Evolutionary conservation across 2,113 vertebrate species (phyloP).

Genomic region (Monopterus albus): DNA sequence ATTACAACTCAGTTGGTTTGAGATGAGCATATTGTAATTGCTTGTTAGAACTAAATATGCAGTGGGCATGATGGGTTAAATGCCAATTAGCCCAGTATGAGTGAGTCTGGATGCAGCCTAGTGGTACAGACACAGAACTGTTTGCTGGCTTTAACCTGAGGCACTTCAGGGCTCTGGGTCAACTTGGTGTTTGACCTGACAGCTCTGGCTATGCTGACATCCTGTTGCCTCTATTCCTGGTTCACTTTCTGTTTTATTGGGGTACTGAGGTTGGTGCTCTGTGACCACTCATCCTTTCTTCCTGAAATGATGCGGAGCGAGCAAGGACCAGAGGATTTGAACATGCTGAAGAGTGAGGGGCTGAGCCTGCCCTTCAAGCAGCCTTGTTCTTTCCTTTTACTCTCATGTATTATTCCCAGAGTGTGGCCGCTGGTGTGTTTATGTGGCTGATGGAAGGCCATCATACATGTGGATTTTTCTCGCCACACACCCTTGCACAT

Average conservation of each 20-base stretch:
- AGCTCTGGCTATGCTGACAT: constrained; percentile 44
- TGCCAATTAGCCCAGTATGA: constrained; percentile 42
- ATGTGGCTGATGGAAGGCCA: constrained; percentile 21
- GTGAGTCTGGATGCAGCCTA: constrained; percentile 20
- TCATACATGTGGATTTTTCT: constrained; percentile 34
- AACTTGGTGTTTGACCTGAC: constrained; percentile 40
- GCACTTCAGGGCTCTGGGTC: constrained; percentile 40
- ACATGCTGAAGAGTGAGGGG: constrained; percentile 10
- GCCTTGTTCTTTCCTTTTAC: not conserved
- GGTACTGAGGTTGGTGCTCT: constrained; percentile 40
- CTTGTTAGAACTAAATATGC: constrained; percentile 46
- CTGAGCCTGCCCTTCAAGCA: constrained; percentile 26
- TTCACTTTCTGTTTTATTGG: not conserved
- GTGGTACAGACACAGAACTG: not conserved
- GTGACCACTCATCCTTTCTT: constrained; percentile 51
- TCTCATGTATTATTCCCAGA: constrained; percentile 58
- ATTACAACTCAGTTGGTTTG: constrained; percentile 33
- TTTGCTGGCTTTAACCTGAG: constrained; percentile 22
- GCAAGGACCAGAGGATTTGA: constrained; percentile 4
- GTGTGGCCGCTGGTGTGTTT: constrained; percentile 22
- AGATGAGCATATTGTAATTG: constrained; percentile 51
- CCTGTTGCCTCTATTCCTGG: constrained; percentile 42
- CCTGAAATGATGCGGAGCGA: constrained; percentile 20
- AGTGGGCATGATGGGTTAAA: constrained; percentile 44
- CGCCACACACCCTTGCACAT: not conserved